phyloP scores from a whole-genome alignment of 2,888 invertebrate species.

The Apamea epomidion region DNA sequence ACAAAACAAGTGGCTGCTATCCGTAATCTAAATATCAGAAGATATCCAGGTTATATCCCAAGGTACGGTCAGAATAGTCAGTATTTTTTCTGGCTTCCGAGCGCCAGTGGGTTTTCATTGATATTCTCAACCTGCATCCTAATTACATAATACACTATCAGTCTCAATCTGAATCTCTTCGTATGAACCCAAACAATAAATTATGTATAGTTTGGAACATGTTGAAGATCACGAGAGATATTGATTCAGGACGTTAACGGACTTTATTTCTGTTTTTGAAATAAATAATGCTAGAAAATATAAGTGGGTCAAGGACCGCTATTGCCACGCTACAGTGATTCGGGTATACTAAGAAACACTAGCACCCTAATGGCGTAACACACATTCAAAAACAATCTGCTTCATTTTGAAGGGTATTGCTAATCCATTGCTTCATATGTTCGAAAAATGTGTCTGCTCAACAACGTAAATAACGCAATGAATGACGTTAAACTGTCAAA shows the following conservation, averaged over 20 bases:
- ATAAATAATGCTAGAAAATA: not conserved
- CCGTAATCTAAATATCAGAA: not conserved
- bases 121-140: not conserved
- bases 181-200: not conserved
- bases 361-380: not conserved
- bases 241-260: not conserved
- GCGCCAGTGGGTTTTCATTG: not conserved
- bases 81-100: slow-evolving; percentile 14
- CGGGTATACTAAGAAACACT: not conserved
- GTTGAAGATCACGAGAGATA: not conserved
- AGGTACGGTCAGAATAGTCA: not conserved
- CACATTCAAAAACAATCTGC: not conserved
- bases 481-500: too few species aligned
- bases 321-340: not conserved
- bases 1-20: not conserved
- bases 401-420: too few species aligned
- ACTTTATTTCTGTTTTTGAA: not conserved
- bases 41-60: not conserved
- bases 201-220: not conserved
- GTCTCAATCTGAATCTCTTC: too few species aligned
- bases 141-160: too few species aligned
- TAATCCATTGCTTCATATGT: too few species aligned
- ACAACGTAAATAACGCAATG: too few species aligned
- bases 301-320: not conserved
- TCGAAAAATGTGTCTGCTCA: too few species aligned